Percentiles rank a stretch among this genome's conserved stretches.
phyloP scores from a whole-genome alignment of 2,888 invertebrate species.

The Cotesia congregata region DNA sequence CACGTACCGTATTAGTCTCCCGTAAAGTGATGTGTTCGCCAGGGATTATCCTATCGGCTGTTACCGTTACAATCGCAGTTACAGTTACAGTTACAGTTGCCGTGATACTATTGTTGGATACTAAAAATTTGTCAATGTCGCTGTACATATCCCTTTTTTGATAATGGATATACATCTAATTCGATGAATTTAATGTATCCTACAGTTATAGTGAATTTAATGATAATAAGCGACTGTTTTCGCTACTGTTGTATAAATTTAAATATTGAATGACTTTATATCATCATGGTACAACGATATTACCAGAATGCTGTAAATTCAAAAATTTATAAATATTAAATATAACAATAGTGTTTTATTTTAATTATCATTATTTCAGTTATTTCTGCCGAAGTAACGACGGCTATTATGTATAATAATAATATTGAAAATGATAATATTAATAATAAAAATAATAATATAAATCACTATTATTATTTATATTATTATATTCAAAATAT shows the following conservation, averaged over 20 bases:
- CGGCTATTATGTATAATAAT: neutral
- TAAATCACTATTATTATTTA: too few relatives aligned
- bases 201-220: conserved; percentile 8
- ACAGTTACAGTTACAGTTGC: neutral
- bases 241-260: conserved; percentile 8
- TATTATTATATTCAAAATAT: neutral
- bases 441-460: too few relatives aligned
- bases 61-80: neutral
- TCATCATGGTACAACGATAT: neutral
- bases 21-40: conserved; percentile 15
- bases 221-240: neutral
- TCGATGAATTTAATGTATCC: neutral
- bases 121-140: conserved; percentile 7
- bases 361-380: neutral
- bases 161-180: conserved; percentile 16
- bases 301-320: neutral
- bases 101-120: conserved; percentile 18
- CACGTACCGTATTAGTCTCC: conserved; percentile 75
- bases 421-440: neutral
- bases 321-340: neutral
- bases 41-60: conserved; percentile 19
- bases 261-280: neutral
- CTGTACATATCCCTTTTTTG: conserved; percentile 28
- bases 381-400: neutral
- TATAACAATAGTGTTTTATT: neutral